Base-by-base conservation (phyloP, 2,888 invertebrate species). In the Nomada fucata region DNA sequence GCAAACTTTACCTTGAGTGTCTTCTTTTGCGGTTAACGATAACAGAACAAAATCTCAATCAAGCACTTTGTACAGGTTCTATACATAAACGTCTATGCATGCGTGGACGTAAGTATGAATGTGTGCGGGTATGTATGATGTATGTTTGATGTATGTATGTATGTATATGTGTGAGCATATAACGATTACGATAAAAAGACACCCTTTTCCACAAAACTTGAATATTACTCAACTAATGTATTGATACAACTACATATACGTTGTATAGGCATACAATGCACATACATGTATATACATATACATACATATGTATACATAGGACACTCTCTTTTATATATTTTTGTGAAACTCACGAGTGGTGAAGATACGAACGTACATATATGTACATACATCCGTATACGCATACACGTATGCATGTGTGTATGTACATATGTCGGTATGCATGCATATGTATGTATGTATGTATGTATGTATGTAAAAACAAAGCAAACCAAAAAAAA, bases 271-370 rank as follows among this genome's bases (percentile, higher is more conserved):
- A 71, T 69, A 59, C 29, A 71, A 60, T 47, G 60, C 65, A 79
- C 79, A 86, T 57, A 57, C 85, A 83, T 50, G 60, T 3, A 10
- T 50, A 60, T 60, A 52, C 36, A 60, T 71, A 36, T 44, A 60
- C 15, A 71, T 71, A 71, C 60, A 70, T 70, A 59, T 70, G 53
- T 67, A 86, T 86, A 88, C 84, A 90, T 90, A 89, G 36, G 87
- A 84, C 79, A 86, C 91, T 90, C 90, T 91, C 93, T 93, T 93
- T 93, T 93, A 93, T 93, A 93, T 93, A 93, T 93, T 93, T 93
- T 93, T 93, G 92, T 92, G 92, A 93, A 92, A 92, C 91, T 93
- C 91, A 92, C 92, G 91, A 92, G 91, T 47, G 13, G 90, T 92
- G 91, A 90, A 92, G 92, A 93, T 91, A 91, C 90, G 89, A 85